Percentiles rank a stretch among this genome's conserved stretches.
phyloP scores from a whole-genome alignment of 1,140 invertebrate genomes.

The Drosophila yakuba region DNA sequence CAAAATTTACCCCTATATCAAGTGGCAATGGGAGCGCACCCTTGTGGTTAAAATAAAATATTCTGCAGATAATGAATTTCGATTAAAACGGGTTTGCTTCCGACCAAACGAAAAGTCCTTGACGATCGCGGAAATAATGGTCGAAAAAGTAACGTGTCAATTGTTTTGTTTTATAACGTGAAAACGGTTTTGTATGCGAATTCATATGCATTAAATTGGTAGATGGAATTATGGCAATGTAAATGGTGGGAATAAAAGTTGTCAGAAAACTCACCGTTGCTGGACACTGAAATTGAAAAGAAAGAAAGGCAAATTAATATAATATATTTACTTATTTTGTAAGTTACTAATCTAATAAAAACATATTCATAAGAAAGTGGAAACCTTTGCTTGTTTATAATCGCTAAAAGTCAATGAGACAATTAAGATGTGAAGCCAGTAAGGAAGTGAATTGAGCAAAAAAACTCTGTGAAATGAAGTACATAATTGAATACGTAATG shows the following conservation, averaged over 20 bases:
- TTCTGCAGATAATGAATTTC: constrained; percentile 30
- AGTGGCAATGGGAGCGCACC: constrained; percentile 24
- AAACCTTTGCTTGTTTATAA: too few species aligned
- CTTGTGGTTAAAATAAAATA: constrained; percentile 14
- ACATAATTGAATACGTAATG: constrained; percentile 52
- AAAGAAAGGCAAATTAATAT: neutral
- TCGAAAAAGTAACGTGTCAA: constrained; percentile 31
- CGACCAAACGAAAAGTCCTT: constrained; percentile 22
- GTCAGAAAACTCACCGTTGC: constrained; percentile 65
- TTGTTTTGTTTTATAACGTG: constrained; percentile 46
- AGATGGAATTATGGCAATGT: neutral
- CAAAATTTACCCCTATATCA: constrained; percentile 38
- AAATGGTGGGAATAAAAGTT: neutral
- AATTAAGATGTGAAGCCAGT: constrained; percentile 33
- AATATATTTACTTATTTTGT: neutral
- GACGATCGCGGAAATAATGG: neutral
- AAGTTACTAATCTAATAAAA: too few species aligned
- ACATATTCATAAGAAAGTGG: too few species aligned
- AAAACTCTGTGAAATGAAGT: neutral
- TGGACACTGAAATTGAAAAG: constrained; percentile 68
- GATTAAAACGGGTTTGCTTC: constrained; percentile 36
- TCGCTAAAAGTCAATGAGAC: neutral
- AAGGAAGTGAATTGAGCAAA: neutral
- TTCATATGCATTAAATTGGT: constrained; percentile 24
- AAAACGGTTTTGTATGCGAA: constrained; percentile 36